Evolutionary conservation across 2,113 vertebrate species (phyloP).

Genomic region (Zosterops lateralis): DNA sequence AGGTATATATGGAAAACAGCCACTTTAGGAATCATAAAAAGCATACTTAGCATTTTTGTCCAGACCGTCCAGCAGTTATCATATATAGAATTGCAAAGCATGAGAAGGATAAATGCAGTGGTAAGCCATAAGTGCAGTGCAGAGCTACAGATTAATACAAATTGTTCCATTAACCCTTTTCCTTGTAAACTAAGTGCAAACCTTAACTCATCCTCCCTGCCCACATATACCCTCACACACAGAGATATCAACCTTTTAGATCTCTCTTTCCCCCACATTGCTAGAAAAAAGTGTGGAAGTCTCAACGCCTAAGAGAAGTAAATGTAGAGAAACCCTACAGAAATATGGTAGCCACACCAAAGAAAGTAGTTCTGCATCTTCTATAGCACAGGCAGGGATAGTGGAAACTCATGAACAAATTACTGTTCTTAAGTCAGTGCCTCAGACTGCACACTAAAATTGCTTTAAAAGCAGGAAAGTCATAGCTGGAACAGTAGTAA

Average conservation of each 20-base stretch:
- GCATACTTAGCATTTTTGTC: neutral
- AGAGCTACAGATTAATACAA: neutral
- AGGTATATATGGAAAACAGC: neutral
- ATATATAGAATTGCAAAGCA: neutral
- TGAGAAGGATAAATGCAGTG: neutral
- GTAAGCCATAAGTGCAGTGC: neutral
- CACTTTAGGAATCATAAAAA: neutral
- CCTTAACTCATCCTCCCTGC: neutral
- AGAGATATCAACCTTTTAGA: neutral
- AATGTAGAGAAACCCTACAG: neutral
- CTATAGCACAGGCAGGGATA: neutral
- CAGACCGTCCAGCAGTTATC: neutral
- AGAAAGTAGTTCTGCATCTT: neutral
- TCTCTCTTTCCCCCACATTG: neutral
- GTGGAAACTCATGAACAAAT: neutral
- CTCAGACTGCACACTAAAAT: neutral
- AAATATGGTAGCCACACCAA: neutral
- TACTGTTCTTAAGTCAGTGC: neutral
- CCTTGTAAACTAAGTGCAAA: neutral
- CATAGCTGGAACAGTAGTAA: neutral
- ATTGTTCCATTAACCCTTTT: neutral
- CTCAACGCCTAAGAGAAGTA: neutral
- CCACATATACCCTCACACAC: neutral
- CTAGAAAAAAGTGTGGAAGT: neutral
- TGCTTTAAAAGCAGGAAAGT: neutral